Base-by-base conservation (phyloP, 2,888 invertebrate species). In the Mythimna lalbum region DNA sequence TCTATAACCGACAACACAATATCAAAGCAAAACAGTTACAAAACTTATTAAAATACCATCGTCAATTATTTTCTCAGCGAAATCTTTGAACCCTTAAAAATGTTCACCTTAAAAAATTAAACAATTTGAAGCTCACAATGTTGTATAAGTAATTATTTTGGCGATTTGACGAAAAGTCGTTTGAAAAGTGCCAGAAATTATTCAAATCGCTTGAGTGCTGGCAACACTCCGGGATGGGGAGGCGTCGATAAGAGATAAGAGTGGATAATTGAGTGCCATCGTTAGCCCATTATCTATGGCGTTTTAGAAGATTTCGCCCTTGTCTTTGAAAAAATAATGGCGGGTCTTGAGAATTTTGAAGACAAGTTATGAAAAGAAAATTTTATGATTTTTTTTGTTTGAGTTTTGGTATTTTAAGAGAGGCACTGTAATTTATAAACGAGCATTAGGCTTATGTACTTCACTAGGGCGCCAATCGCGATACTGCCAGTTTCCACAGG, bases 221-320 rank as follows among this genome's bases (percentile, higher is more conserved):
- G 67, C 65, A 80, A 81, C 61, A 79, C 65, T 66, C 61, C 39
- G 63, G 52, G 43, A 49, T 39, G 50, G 23, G 63, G 68, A 53
- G 53, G 59, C 64, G 66, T 63, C 75, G 80, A 82, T 80, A 84
- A 79, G 66, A 69, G 63, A 82, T 80, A 84, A 79, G 66, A 69
- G 63, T 10, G n/a, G 67, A 78, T 84, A 82, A 87, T 85, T 85
- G 85, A 84, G 83, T 81, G 57, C 73, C 79, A 75, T 78, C 78
- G 56, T 78, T 78, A 81, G 78, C 57, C 64, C 67, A 76, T 73
- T 78, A 80, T 83, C 65, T 76, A 78, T 71, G 78, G 36, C 63
- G 63, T 67, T 71, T 72, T 60, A 69, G 47, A 63, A 77, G 63
- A 73, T 62, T 77, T 76, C 50, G 49, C 68, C 56, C 60, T 72